Evolutionary conservation across 2,113 vertebrate species (phyloP), one percentile per base, ranked within the genome.

Genomic region (Peromyscus polionotus): DNA sequence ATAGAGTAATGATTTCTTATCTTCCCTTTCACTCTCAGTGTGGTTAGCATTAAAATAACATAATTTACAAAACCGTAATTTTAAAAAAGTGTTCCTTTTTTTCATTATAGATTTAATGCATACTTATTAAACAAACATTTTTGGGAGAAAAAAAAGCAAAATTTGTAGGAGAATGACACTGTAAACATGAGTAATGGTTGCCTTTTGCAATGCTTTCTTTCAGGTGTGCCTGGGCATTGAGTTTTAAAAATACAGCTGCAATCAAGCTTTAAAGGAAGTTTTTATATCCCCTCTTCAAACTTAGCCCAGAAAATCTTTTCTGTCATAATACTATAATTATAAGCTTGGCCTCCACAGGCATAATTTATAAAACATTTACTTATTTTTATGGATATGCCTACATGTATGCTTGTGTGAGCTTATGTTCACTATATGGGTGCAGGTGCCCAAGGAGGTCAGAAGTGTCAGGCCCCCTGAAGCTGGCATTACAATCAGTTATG

Each of bases 1-100:
- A 94, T 9, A 92, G 88, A 93, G 80, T 51, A 90, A 94, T 95
- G 73, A 95, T 92, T 94, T 97, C 91, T 93, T 93, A 95, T 93
- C 76, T 88, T 93, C 72, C 67, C 76, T 93, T 80, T 65, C 75
- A 79, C 45, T 96, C n/a, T 76, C 85, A 93, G 91, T 63, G 39
- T 84, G 85, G 84, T 92, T 94, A 96, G 76, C 72, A 94, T 81
- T 91, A 90, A 94, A 94, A 84, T 94, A 92, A 91, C 76, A 33
- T 85, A 70, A 61, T 97, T 90, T 95, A 9, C 81, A 94, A 96
- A 90, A 81, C 20, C n/a, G 12, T 93, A 85, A 88, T 88, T 96
- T 12, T 3, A 54, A 33, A 93, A 95, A 96, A 91, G 77, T 45
- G 12, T 48, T 97, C 89, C 76, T 51, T 90, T 94, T 42, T 96